Base-by-base conservation (phyloP, 2,888 invertebrate genomes). In the Platerodrilus igneus region DNA sequence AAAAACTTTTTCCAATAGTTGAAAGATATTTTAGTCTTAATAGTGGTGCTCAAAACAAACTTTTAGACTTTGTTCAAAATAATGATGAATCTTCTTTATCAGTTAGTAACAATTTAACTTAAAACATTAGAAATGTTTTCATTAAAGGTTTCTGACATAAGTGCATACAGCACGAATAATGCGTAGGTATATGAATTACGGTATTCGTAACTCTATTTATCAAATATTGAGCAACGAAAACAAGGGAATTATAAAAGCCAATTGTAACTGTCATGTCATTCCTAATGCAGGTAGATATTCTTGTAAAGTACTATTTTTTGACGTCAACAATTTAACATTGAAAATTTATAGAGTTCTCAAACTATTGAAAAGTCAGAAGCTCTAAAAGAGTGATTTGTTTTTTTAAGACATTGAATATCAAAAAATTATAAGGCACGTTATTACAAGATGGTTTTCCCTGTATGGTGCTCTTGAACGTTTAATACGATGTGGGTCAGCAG, bases 181-280 rank as follows among this genome's bases (percentile, higher is more conserved):
- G 37, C n/a, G n/a, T n/a, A n/a, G 22, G 11, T 13, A 29, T 9
- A 21, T 37, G 11, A 37, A 19, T 18, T 37, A 21, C n/a, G 29
- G 37, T 6, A 22, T 10, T 3, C 4, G 22, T 17, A 30, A 30
- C 7, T 37, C 29, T 15, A 30, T 37, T 3, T 37, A 22, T 6
- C 28, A 37, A 21, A 31, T 21, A 14, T 13, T 31, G 11, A 2
- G 2, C n/a, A 3, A 4, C 8, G 4, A 10, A 5, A 20, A 31
- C n/a, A 5, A 11, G 11, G 9, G 22, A 13, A 29, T 37, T 30
- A n/a, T 37, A 15, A 37, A 37, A 18, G 22, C 23, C 8, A 37
- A 37, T 23, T 37, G 37, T n/a, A 30, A 29, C 30, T 37, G 37
- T 23, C 37, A 37, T 8, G 22, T 29, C 3, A 11, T 37, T 10